A percentile compares a stretch with the other conserved stretches of the same genome.
Evolutionary conservation across 1,140 invertebrate species (phyloP).

Genomic region (Danaus plexippus): DNA sequence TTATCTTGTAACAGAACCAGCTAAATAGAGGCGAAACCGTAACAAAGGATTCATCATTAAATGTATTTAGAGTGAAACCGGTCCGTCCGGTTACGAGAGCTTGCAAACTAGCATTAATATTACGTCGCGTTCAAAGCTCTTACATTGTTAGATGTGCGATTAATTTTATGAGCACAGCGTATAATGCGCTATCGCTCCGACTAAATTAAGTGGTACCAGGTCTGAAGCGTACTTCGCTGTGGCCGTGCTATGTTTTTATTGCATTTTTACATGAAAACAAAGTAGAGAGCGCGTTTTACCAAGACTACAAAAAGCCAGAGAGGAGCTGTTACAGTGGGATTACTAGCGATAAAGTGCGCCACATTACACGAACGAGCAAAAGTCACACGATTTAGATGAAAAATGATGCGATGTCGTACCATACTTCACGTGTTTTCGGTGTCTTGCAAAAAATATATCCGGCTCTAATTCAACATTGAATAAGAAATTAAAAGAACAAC

Average conservation of each 20-base stretch:
- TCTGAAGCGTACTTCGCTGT: conserved; percentile 35
- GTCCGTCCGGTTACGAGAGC: too few species aligned
- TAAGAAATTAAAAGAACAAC: too few species aligned
- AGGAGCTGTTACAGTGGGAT: conserved; percentile 35
- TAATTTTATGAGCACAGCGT: conserved; percentile 32
- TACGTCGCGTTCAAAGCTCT: conserved; percentile 9
- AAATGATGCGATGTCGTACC: conserved; percentile 45
- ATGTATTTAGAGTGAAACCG: too few species aligned
- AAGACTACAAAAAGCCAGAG: conserved; percentile 28
- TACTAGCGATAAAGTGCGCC: conserved; percentile 51
- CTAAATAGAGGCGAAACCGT: conserved; percentile 1
- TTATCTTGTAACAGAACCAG: too few species aligned
- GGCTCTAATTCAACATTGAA: too few species aligned
- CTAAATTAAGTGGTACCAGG: conserved; percentile 42
- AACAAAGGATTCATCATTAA: conserved; percentile 1
- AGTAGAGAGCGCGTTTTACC: conserved; percentile 23
- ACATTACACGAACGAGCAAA: conserved; percentile 46
- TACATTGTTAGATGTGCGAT: conserved; percentile 17
- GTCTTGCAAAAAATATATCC: not conserved
- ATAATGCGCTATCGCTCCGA: conserved; percentile 27
- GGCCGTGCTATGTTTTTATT: conserved; percentile 37
- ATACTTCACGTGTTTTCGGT: conserved; percentile 33
- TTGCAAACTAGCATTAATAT: not conserved
- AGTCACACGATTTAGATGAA: conserved; percentile 53
- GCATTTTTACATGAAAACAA: conserved; percentile 49